Base-by-base conservation (phyloP, 2,888 invertebrate species). In the Lasioglossum malachurum region DNA sequence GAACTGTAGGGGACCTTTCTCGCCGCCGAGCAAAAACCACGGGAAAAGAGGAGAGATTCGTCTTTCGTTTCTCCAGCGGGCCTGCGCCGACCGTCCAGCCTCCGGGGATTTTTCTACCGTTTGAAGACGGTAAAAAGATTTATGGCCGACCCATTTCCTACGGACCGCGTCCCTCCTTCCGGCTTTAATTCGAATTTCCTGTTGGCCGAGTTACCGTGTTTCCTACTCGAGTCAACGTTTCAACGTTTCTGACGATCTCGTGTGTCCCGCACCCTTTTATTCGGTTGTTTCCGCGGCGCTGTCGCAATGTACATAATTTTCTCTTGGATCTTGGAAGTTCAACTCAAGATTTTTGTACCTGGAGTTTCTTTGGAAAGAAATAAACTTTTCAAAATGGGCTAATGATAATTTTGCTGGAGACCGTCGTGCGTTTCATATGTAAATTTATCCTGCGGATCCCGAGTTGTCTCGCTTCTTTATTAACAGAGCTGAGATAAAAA, bases 171-270 rank as follows among this genome's bases (percentile, higher is more conserved):
- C 12, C 27, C 60, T 27, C 16, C 27, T 60, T 60, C 38, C 72
- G 80, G 67, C 44, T 87, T 87, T 87, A 87, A 87, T 87, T 87
- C 87, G 75, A 87, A 87, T 87, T 78, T 83, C 87, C 83, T 87
- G 87, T 83, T 75, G 87, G 78, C 75, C 72, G 41, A 67, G 81
- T 81, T 81, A 64, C 81, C 38, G 41, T 53, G 35, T 23, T 41
- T 31, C 27, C 75, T 31, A 31, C 16, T 31, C 67, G 31, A 31
- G 31, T 31, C 67, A 53, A 53, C 53, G 53, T 53, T 53, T 53
- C 53, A 23, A 53, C 53, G 53, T 23, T 53, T 53, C 5, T 60
- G 14, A 67, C 19, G 31, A 8, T 19, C 67, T 27, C 46, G 19
- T n/a, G 74, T 64, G 60, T n/a, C 74, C 12, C 4, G 12, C 23